A percentile compares a stretch with the other conserved stretches of the same genome.
Conservation (phyloP, 2,888 invertebrate genomes). For the Pimpla rufipes region DNA sequence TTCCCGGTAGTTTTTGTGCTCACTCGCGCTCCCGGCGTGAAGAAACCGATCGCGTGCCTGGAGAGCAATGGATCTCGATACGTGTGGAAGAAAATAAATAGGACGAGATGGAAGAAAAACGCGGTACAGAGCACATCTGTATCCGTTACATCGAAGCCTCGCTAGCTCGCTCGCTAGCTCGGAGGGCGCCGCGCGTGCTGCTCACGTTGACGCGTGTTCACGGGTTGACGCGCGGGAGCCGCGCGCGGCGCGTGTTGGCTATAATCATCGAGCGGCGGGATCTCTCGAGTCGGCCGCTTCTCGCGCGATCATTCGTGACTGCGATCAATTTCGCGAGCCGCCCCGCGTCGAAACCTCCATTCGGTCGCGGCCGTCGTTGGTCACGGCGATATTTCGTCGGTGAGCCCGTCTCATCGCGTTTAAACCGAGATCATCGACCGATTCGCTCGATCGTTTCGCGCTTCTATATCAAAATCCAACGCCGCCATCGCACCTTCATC, state of each 20-base stretch:
- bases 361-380: constrained; percentile 30
- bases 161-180: no score
- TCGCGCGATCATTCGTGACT: constrained; percentile 57
- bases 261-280: constrained; percentile 36
- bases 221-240: constrained; percentile 25
- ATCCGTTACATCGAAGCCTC: constrained; percentile 33
- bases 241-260: constrained; percentile 25
- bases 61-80: constrained; percentile 38
- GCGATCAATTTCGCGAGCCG: constrained; percentile 64
- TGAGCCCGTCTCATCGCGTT: neutral
- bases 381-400: constrained; percentile 44
- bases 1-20: constrained; percentile 42
- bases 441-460: neutral
- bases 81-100: constrained; percentile 34
- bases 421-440: no score
- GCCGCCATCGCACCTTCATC: no score
- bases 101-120: constrained; percentile 28
- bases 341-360: neutral
- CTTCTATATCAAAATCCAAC: no score
- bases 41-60: constrained; percentile 53
- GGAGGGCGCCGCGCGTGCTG: constrained; percentile 34
- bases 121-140: constrained; percentile 35
- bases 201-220: constrained; percentile 34
- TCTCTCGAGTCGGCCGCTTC: neutral
- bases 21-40: constrained; percentile 19